Evolutionary conservation across 2,888 invertebrate genomes (phyloP), one percentile per base, ranked within the genome.

Genomic region (Gonocerus acuteangulatus): DNA sequence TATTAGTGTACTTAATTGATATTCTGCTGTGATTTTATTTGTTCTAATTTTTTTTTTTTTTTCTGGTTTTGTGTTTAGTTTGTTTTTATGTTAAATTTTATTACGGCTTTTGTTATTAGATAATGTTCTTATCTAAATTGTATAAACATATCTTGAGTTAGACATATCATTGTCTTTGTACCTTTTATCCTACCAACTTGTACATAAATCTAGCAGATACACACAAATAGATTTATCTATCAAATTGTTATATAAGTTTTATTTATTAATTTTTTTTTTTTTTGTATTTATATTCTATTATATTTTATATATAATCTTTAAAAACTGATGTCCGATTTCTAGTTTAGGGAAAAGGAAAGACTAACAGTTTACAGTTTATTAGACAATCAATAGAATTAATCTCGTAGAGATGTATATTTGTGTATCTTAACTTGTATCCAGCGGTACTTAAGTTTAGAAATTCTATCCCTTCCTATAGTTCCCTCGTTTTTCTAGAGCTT

Each of bases 331-430:
- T 64, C 65, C 65, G 61, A 60, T 54, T 54, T 65, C 60, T 65
- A 65, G 65, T 64, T 67, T 66, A 66, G 65, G 65, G 67, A 67
- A 57, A 65, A 63, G 65, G 64, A 66, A 67, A 67, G 67, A 67
- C 67, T 67, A 64, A 62, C 64, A 61, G 60, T 67, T 66, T 67
- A 65, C 65, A 66, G 66, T 67, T 66, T 66, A 67, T 67, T 67
- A 67, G 67, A 67, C 67, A 67, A 67, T 67, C 67, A 67, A 65
- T 67, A 67, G 67, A 60, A 60, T 66, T 66, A 67, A 65, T 27
- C 47, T 34, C 23, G 4, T 45, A 39, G 48, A 48, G 27, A 49
- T 49, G 22, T 39, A 42, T 36, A 32, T n/a, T 18, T 39, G 21
- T 59, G 39, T 59, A 60, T 48, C 60, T 49, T 51, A 60, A 49